phyloP scores from a whole-genome alignment of 2,797 vertebrate genomes.

The Phaenicophaeus curvirostris region DNA sequence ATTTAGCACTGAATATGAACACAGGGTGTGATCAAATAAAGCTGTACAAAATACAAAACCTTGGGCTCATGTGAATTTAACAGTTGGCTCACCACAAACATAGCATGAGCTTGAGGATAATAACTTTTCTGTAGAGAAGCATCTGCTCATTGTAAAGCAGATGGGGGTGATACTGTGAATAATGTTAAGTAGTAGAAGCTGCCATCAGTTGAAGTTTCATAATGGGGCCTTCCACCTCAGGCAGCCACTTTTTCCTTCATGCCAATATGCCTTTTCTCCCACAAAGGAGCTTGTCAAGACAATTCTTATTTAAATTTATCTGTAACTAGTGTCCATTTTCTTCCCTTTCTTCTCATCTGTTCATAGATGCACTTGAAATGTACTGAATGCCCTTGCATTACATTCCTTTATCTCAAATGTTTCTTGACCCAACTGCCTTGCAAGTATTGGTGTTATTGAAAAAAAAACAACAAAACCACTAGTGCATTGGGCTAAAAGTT shows the following conservation, averaged over 20 bases:
- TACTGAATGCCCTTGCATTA: background rate
- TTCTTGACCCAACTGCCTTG: background rate
- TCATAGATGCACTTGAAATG: background rate
- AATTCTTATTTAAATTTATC: background rate
- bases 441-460: background rate
- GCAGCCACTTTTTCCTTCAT: background rate
- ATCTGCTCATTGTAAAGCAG: conserved; percentile 3
- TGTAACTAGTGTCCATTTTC: background rate
- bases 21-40: conserved; percentile 21
- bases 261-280: background rate
- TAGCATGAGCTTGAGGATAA: background rate
- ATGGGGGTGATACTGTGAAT: background rate
- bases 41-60: conserved; percentile 1
- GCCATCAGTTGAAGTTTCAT: background rate
- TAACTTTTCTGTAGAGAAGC: conserved; percentile 20
- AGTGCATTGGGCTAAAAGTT: background rate
- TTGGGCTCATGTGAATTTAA: background rate
- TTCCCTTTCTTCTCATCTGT: background rate
- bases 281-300: background rate
- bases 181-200: background rate
- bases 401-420: background rate
- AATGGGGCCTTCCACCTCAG: background rate
- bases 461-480: background rate
- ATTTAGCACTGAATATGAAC: conserved; percentile 28
- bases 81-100: background rate